phyloP scores from a whole-genome alignment of 2,888 invertebrate genomes.

The Troglohyphantes excavatus region DNA sequence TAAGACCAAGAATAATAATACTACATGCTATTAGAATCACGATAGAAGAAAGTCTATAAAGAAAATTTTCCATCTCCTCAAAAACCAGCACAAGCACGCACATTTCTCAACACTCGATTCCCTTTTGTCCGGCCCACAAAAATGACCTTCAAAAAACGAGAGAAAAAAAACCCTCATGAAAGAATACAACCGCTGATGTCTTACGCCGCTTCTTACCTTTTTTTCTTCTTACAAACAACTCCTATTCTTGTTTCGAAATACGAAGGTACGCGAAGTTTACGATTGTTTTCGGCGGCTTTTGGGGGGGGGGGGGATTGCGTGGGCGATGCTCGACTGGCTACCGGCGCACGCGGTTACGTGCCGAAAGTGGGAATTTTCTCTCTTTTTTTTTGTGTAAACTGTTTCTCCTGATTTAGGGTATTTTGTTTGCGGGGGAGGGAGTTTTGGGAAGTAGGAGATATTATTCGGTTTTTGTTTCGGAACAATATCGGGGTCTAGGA shows the following conservation, averaged over 20 bases:
- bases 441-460: background rate
- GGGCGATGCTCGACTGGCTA: constrained; percentile 20
- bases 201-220: background rate
- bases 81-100: background rate
- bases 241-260: background rate
- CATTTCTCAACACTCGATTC: background rate
- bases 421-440: background rate
- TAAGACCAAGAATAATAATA: no score
- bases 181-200: background rate
- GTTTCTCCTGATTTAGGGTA: background rate
- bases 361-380: background rate
- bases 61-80: background rate
- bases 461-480: background rate
- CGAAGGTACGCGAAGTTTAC: constrained; percentile 19
- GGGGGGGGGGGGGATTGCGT: background rate
- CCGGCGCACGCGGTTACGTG: constrained; percentile 35
- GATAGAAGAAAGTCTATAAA: no score
- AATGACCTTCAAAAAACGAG: constrained; percentile 23
- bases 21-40: no score
- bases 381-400: background rate
- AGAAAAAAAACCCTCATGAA: background rate
- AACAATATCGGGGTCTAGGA: no score
- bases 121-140: background rate
- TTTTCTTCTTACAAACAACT: background rate
- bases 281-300: constrained; percentile 25